phyloP scores from a whole-genome alignment of 2,113 vertebrate genomes.

The Trematocara macrostoma region DNA sequence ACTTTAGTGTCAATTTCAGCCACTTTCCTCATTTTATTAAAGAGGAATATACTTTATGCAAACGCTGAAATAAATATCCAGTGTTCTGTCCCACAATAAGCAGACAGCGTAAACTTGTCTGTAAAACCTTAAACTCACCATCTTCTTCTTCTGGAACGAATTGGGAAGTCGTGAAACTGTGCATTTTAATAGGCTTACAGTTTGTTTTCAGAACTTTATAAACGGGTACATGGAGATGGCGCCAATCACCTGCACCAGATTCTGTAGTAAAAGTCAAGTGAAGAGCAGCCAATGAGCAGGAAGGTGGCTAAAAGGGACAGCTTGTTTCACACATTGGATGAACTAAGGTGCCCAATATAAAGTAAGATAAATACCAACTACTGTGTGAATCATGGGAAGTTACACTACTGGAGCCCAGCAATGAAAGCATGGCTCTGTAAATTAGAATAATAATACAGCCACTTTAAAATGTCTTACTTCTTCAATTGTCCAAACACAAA shows the following conservation, averaged over 20 bases:
- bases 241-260: neutral
- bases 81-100: neutral
- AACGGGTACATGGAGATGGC: neutral
- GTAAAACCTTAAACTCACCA: neutral
- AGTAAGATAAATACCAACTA: neutral
- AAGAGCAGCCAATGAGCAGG: neutral
- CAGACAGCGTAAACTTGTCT: neutral
- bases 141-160: neutral
- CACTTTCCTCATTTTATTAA: neutral
- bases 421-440: neutral
- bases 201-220: neutral
- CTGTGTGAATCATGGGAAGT: neutral
- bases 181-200: neutral
- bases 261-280: neutral
- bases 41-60: neutral
- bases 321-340: neutral
- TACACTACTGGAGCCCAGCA: neutral
- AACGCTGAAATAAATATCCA: neutral
- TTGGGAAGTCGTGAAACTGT: neutral
- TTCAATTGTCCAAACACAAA: neutral
- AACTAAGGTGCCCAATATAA: neutral
- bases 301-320: neutral
- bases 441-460: neutral
- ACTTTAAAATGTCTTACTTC: neutral
- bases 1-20: neutral